A percentile compares a stretch with the other conserved stretches of the same genome.
Conservation (phyloP, 2,113 vertebrate genomes). For the Heterocephalus glaber region DNA sequence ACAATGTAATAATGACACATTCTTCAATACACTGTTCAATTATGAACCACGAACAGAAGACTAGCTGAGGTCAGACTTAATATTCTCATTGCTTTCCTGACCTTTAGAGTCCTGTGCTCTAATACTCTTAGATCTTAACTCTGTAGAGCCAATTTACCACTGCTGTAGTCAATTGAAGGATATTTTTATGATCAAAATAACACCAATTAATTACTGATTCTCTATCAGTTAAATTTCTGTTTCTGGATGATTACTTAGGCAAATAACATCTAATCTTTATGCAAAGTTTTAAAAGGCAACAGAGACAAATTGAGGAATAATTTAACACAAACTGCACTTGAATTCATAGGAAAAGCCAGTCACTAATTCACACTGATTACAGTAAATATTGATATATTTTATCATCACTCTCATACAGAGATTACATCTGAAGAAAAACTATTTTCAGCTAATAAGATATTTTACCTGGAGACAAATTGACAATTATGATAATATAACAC, state of each 20-base stretch:
- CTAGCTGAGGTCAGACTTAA: slow-evolving; percentile 28
- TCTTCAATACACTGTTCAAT: background rate
- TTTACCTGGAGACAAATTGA: background rate
- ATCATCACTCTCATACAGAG: background rate
- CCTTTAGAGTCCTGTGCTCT: background rate
- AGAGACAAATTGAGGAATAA: slow-evolving; percentile 43
- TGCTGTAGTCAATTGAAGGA: background rate
- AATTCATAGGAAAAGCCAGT: background rate
- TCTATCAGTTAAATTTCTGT: slow-evolving; percentile 17
- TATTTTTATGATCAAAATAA: slow-evolving; percentile 40
- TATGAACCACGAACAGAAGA: slow-evolving; percentile 11
- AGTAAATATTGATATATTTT: background rate
- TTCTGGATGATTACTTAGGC: slow-evolving; percentile 27
- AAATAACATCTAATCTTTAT: slow-evolving; percentile 33
- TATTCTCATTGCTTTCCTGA: background rate
- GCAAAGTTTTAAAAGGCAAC: background rate
- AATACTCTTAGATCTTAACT: background rate
- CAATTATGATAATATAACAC: background rate
- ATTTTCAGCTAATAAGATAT: slow-evolving; percentile 42
- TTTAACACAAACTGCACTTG: background rate
- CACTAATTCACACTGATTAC: background rate
- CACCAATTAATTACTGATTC: slow-evolving; percentile 20
- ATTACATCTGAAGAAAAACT: slow-evolving; percentile 18
- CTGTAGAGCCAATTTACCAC: slow-evolving; percentile 2
- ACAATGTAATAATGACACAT: background rate